phyloP scores from a whole-genome alignment of 1,140 invertebrate species.

The Tetraneura akinire region DNA sequence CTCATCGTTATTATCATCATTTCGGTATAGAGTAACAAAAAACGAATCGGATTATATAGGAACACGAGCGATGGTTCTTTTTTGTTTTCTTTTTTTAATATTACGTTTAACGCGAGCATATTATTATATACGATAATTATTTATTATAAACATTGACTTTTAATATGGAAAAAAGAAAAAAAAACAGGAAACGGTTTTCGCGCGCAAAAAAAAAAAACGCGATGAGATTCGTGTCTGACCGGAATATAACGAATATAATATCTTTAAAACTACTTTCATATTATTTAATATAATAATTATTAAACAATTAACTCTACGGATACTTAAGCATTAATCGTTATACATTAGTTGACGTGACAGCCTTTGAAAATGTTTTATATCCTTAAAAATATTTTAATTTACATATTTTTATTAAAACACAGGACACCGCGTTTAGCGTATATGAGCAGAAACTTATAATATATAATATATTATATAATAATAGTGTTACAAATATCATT shows the following conservation, averaged over 20 bases:
- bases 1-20: too few relatives aligned
- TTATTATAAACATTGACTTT: too few relatives aligned
- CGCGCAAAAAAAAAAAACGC: neutral
- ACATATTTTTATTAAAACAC: constrained; percentile 32
- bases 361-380: constrained; percentile 35
- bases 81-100: neutral
- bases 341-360: constrained; percentile 50
- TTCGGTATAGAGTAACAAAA: too few relatives aligned
- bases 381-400: neutral
- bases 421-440: constrained; percentile 10
- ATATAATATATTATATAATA: neutral
- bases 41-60: too few relatives aligned
- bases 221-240: neutral
- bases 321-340: constrained; percentile 50
- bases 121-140: neutral
- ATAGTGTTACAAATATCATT: neutral
- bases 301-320: constrained; percentile 48
- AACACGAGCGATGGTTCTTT: too few relatives aligned
- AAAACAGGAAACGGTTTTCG: constrained; percentile 32
- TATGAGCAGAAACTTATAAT: constrained; percentile 35
- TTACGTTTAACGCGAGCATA: neutral
- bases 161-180: too few relatives aligned
- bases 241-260: constrained; percentile 24
- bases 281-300: constrained; percentile 29
- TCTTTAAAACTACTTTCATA: neutral